Percentiles rank a stretch among this genome's conserved stretches.
Evolutionary conservation across 2,888 invertebrate species (phyloP).

Genomic region (Ormyrus labotus): DNA sequence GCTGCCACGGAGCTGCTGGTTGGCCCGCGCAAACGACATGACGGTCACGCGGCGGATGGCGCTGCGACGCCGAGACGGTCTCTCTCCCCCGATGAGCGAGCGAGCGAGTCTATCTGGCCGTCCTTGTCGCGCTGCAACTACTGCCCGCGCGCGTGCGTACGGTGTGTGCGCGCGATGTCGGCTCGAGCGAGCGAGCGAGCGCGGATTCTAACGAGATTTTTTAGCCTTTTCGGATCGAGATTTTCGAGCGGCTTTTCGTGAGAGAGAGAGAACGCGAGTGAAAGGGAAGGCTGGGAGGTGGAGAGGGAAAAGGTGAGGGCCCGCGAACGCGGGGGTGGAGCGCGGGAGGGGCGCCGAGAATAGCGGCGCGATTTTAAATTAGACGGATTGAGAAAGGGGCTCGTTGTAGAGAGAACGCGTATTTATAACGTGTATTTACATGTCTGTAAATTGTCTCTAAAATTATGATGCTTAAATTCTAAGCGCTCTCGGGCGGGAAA

Average conservation of each 20-base stretch:
- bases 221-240: too few relatives aligned
- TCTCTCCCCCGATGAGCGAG: background rate
- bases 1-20: constrained; percentile 4
- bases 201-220: background rate
- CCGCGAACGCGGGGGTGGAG: too few relatives aligned
- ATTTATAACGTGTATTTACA: background rate
- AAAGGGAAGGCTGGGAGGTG: too few relatives aligned
- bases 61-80: constrained; percentile 23
- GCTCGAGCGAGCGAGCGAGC: background rate
- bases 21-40: constrained; percentile 65
- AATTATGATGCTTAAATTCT: too few relatives aligned
- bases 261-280: too few relatives aligned
- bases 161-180: background rate
- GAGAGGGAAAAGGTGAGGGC: too few relatives aligned
- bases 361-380: background rate
- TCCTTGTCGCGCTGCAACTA: too few relatives aligned
- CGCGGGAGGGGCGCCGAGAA: background rate
- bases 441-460: too few relatives aligned
- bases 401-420: background rate
- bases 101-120: background rate
- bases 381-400: background rate
- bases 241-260: too few relatives aligned
- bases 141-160: background rate
- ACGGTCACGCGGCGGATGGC: constrained; percentile 51
- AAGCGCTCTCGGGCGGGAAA: too few relatives aligned